Conservation (phyloP, 2,113 vertebrate genomes). For the Nesoenas mayeri region DNA sequence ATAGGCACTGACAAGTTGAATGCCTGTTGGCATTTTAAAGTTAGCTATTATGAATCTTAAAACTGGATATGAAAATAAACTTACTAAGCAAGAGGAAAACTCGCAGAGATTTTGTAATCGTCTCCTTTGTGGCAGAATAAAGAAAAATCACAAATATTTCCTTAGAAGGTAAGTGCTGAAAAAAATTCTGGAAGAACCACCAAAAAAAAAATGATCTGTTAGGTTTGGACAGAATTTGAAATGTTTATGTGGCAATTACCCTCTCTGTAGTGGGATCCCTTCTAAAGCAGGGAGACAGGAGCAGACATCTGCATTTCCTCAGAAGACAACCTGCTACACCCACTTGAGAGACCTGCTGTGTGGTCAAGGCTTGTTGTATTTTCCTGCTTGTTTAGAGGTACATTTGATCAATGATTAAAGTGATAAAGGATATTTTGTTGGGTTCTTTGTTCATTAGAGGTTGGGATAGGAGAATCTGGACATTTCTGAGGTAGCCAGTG, state of each 20-base stretch:
- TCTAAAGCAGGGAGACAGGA: not conserved
- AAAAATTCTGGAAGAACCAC: not conserved
- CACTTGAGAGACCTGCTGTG: not conserved
- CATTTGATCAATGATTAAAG: not conserved
- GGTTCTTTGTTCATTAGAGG: not conserved
- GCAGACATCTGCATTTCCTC: not conserved
- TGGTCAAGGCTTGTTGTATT: not conserved
- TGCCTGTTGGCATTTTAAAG: slow-evolving; percentile 25
- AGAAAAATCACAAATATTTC: not conserved
- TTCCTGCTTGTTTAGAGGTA: not conserved
- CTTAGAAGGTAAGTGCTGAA: not conserved
- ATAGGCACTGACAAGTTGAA: slow-evolving; percentile 23
- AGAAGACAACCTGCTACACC: too few relatives aligned
- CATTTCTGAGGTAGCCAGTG: not conserved
- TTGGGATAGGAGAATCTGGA: not conserved
- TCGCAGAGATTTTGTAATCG: not conserved
- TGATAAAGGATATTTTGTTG: not conserved
- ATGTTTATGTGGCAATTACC: not conserved
- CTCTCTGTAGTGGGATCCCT: not conserved
- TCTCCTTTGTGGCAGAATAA: not conserved
- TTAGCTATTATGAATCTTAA: slow-evolving; percentile 4
- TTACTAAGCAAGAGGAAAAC: not conserved
- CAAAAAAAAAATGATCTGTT: not conserved
- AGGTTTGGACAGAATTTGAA: not conserved
- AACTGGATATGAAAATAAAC: not conserved